Percentiles rank a stretch among this genome's conserved stretches.
Evolutionary conservation across 2,888 invertebrate genomes (phyloP).

Genomic region (Noctua fimbriata): DNA sequence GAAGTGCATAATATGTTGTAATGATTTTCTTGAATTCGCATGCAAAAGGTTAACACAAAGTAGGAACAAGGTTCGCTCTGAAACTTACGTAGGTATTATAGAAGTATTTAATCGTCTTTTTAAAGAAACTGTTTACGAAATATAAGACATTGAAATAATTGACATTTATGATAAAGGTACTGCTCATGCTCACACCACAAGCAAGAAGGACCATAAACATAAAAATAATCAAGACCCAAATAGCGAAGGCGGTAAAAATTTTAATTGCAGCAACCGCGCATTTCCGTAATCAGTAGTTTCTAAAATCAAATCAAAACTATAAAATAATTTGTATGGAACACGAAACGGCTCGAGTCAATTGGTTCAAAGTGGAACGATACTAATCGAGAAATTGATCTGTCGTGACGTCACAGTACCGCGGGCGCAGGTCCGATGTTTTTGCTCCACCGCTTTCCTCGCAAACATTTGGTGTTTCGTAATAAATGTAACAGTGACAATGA

Average conservation of each 20-base stretch:
- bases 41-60: background rate
- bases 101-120: background rate
- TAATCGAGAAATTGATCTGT: constrained; percentile 72
- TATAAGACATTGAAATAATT: background rate
- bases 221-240: constrained; percentile 53
- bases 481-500: constrained; percentile 72
- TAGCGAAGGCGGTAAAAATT: constrained; percentile 43
- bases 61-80: background rate
- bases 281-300: constrained; percentile 62
- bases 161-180: constrained; percentile 2
- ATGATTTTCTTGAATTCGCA: background rate
- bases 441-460: constrained; percentile 76
- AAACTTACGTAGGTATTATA: background rate
- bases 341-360: constrained; percentile 54
- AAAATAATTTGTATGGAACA: constrained; percentile 58
- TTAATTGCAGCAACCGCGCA: constrained; percentile 60
- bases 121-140: background rate
- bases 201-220: constrained; percentile 33
- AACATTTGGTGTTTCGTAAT: constrained; percentile 75
- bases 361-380: constrained; percentile 65
- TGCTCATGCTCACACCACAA: constrained; percentile 1
- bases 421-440: constrained; percentile 61
- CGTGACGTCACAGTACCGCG: constrained; percentile 68
- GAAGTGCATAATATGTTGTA: constrained; percentile 15
- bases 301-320: constrained; percentile 58